Conservation (phyloP, 2,888 invertebrate genomes). For the Lathronympha strigana region DNA sequence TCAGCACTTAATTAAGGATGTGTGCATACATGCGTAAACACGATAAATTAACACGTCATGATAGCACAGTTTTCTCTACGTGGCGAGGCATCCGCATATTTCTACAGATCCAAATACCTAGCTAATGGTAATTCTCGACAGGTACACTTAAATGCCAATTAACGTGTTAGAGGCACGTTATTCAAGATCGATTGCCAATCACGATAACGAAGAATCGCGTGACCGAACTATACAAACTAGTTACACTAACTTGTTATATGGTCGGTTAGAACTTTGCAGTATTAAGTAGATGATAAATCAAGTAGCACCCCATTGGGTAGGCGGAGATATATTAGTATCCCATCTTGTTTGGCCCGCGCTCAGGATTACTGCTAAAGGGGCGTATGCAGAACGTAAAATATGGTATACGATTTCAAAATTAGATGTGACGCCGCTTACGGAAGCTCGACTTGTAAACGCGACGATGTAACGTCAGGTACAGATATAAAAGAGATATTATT, state of each 20-base stretch:
- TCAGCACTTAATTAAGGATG: too few relatives aligned
- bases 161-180: neutral
- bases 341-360: slow-evolving; percentile 23
- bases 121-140: too few relatives aligned
- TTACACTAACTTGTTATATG: slow-evolving; percentile 35
- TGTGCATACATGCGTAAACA: too few relatives aligned
- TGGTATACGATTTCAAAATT: too few relatives aligned
- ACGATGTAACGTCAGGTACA: too few relatives aligned
- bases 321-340: slow-evolving; percentile 12
- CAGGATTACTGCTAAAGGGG: slow-evolving; percentile 2
- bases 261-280: slow-evolving; percentile 34
- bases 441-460: too few relatives aligned
- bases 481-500: too few relatives aligned
- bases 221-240: slow-evolving; percentile 31
- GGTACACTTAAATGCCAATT: neutral
- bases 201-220: slow-evolving; percentile 29
- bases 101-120: too few relatives aligned
- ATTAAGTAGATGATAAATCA: slow-evolving; percentile 39
- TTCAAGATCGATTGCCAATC: neutral
- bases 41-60: too few relatives aligned
- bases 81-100: too few relatives aligned
- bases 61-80: too few relatives aligned
- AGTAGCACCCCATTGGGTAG: slow-evolving; percentile 29
- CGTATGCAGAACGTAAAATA: neutral
- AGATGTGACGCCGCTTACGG: too few relatives aligned